Evolutionary conservation across 2,888 invertebrate species (phyloP), one percentile per base, ranked within the genome.

Genomic region (Theodoxus fluviatilis): DNA sequence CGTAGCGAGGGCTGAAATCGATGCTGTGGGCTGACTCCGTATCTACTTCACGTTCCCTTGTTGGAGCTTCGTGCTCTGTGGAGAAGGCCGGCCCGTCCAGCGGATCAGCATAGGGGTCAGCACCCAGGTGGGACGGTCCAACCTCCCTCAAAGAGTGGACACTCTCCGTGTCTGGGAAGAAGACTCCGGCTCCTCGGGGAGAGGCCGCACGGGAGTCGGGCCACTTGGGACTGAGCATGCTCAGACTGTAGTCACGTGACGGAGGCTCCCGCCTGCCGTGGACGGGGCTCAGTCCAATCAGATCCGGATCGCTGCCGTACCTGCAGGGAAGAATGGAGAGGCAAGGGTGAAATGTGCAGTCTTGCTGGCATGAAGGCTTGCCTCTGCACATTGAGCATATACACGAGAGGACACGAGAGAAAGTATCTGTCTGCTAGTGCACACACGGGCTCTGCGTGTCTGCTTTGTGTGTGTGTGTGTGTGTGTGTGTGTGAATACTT

Each of bases 81-180:
- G 73, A 40, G 57, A 70, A 73, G 2, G 71, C 28, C 3, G 75
- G 73, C 3, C 72, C 71, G 22, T 74, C 75, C 33, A 73, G 43
- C 25, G 74, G 74, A 66, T 72, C 74, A 1, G 73, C 35, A 61
- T 69, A 73, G 15, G 73, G 73, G 31, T 74, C 76, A 40, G 67
- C 61, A 15, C 72, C 55, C 31, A 68, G 65, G 25, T 73, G 69
- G 12, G 72, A 67, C 52, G 75, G 74, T 49, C 69, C 67, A 55
- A 63, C 67, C 63, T 74, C 71, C 59, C 73, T 68, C 73, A 69
- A 65, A 68, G 72, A 71, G 66, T 72, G 73, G 33, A 79, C 75
- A 1, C 81, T 76, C 47, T 83, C 83, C 3, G 79, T 72, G 49
- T 83, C 83, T 0, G 83, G 76, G 76, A 83, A 83, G 74, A 83